These are phyloP conservation scores for Varanus komodoensis DNA, from an alignment of 2,113 vertebrate species.

Conservation along the genomic window DNA sequence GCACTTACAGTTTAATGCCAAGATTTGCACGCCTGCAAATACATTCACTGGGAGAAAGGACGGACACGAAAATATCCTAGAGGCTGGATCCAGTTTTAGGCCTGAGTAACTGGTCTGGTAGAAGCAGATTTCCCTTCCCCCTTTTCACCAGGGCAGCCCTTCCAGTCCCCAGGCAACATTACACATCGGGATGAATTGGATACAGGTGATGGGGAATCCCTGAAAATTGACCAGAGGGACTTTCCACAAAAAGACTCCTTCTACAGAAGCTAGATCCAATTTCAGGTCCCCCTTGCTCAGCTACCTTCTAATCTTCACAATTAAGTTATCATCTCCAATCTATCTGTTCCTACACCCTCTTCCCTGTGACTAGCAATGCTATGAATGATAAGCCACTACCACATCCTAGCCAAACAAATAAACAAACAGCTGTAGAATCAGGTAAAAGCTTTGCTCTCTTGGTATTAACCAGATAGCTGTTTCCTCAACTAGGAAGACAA, in stretches of 20 bases:
- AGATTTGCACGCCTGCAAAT: not conserved
- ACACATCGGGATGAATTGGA: too few species aligned
- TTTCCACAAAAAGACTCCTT: too few species aligned
- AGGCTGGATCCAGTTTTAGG: too few species aligned
- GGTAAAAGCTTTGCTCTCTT: conserved; percentile 37
- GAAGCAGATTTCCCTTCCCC: too few species aligned
- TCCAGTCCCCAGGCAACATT: too few species aligned
- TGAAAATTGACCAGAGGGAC: too few species aligned
- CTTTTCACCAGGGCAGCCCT: too few species aligned
- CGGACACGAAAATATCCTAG: not conserved
- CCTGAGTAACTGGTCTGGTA: too few species aligned
- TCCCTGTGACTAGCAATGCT: not conserved
- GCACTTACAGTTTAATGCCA: too few species aligned
- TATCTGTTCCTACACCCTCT: not conserved
- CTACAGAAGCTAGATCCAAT: too few species aligned
- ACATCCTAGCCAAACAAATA: not conserved
- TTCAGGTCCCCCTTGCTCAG: too few species aligned
- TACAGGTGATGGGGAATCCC: too few species aligned
- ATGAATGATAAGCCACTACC: not conserved
- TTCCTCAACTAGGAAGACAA: conserved; percentile 35
- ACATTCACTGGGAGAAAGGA: not conserved
- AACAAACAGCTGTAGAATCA: not conserved
- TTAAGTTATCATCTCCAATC: not conserved
- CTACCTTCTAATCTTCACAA: not conserved
- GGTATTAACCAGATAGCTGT: conserved; percentile 28